A percentile compares a stretch with the other conserved stretches of the same genome.
phyloP scores from a whole-genome alignment of 2,888 invertebrate genomes.

The Julus scandinavius region DNA sequence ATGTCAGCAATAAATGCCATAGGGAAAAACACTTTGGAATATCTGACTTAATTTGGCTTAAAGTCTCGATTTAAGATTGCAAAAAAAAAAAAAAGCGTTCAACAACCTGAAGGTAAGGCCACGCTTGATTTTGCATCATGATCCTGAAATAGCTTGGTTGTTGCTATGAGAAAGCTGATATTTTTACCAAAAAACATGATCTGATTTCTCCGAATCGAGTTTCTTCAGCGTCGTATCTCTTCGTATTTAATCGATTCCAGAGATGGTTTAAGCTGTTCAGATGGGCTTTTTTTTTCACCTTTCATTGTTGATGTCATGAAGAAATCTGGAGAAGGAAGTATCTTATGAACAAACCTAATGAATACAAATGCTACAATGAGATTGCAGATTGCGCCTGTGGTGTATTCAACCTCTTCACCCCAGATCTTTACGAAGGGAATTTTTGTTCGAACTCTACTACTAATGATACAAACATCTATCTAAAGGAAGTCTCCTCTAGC shows the following conservation, averaged over 20 bases:
- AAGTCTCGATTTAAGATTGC: too few species aligned
- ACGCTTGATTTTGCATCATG: background rate
- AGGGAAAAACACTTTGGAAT: too few species aligned
- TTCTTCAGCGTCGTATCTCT: background rate
- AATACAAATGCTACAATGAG: constrained; percentile 34
- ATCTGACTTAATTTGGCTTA: too few species aligned
- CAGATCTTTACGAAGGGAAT: constrained; percentile 1
- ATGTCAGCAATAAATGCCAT: too few species aligned
- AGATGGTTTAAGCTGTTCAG: constrained; percentile 15
- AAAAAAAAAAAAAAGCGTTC: too few species aligned
- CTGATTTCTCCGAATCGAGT: background rate
- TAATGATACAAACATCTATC: constrained; percentile 26
- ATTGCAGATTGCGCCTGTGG: constrained; percentile 31
- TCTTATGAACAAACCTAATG: constrained; percentile 38
- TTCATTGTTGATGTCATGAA: constrained; percentile 34
- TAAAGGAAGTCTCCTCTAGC: constrained; percentile 37
- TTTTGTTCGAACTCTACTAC: constrained; percentile 7
- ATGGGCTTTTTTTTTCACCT: constrained; percentile 9
- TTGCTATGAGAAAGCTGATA: background rate
- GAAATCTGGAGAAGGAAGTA: constrained; percentile 24
- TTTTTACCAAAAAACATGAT: background rate
- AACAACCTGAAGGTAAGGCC: too few species aligned
- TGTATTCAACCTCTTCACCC: constrained; percentile 39
- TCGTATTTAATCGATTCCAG: constrained; percentile 18
- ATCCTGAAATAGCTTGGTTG: background rate